Base-by-base conservation (phyloP, 2,888 invertebrate species). In the Xanthia icteritia region DNA sequence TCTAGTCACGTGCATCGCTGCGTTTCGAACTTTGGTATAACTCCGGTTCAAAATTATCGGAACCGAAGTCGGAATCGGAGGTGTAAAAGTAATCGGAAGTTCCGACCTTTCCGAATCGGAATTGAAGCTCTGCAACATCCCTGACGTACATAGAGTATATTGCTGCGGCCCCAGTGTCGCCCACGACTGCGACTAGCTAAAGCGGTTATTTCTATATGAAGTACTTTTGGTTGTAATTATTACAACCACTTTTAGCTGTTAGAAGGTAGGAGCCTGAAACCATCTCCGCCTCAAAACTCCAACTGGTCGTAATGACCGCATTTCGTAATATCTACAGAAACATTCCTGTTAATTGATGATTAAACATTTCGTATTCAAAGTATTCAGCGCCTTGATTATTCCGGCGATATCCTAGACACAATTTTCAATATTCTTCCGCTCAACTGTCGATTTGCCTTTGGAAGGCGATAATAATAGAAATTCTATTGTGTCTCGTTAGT, bases 191-290 rank as follows among this genome's bases (percentile, higher is more conserved):
- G 73, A 73, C n/a, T 17, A 23, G 27, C 65, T 64, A n/a, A n/a
- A 66, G 58, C 42, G 36, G 51, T 36, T n/a, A 73, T 51, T 45
- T 54, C 39, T 68, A 68, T 81, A 54, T 81, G 67, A 68, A 81
- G 68, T 75, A 81, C 42, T 31, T 68, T 58, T 81, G 64, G 64
- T 64, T 58, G 56, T 64, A 54, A 76, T 69, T 36, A 79, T 69
- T 45, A 31, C 20, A 58, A 68, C 42, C 81, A 51, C 51, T 48
- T 68, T 31, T 45, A 36, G 63, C 39, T 23, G n/a, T 31, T 56
- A 56, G n/a, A 13, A 13, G 13, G 56, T n/a, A 51, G 15, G 31
- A 23, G 23, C 31, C 31, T n/a, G 23, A 3, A 67, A 58, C 9
- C 23, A 31, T 36, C 3, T 60, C 23, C 11, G 63, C 17, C 5